Conservation (phyloP, 2,888 invertebrate genomes). For the Bhutanitis thaidina region DNA sequence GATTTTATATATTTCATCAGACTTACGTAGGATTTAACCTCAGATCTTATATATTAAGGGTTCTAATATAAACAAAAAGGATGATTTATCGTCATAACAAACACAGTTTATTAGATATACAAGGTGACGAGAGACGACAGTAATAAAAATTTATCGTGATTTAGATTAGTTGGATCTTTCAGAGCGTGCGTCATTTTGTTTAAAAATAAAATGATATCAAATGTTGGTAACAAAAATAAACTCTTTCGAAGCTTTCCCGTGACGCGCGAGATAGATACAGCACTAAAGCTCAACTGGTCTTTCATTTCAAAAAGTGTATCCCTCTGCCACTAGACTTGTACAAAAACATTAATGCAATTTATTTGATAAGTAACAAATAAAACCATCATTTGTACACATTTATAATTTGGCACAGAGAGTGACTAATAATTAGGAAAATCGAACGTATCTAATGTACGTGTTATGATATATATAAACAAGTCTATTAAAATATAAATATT, state of each 20-base stretch:
- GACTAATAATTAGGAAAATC: no score
- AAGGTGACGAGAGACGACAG: constrained; percentile 26
- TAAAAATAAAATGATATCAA: constrained; percentile 46
- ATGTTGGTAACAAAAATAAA: constrained; percentile 50
- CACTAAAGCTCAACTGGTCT: constrained; percentile 32
- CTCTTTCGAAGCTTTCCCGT: constrained; percentile 47
- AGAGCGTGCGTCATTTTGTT: constrained; percentile 57
- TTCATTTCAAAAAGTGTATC: constrained; percentile 29
- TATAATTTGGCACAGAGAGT: no score
- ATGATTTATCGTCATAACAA: constrained; percentile 23
- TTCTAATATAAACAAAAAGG: constrained; percentile 18
- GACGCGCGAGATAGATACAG: constrained; percentile 40
- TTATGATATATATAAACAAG: no score
- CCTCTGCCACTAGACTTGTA: constrained; percentile 11
- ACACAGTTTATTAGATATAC: constrained; percentile 27
- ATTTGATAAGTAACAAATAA: no score
- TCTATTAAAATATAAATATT: no score
- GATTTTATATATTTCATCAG: no score
- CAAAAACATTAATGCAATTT: no score
- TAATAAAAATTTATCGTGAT: constrained; percentile 51
- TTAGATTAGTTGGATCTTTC: constrained; percentile 46
- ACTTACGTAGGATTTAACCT: no score
- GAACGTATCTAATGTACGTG: no score
- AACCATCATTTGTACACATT: no score
- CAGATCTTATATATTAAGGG: neutral